Evolutionary conservation across 2,113 vertebrate genomes (phyloP).

Genomic region (Platanista minor): DNA sequence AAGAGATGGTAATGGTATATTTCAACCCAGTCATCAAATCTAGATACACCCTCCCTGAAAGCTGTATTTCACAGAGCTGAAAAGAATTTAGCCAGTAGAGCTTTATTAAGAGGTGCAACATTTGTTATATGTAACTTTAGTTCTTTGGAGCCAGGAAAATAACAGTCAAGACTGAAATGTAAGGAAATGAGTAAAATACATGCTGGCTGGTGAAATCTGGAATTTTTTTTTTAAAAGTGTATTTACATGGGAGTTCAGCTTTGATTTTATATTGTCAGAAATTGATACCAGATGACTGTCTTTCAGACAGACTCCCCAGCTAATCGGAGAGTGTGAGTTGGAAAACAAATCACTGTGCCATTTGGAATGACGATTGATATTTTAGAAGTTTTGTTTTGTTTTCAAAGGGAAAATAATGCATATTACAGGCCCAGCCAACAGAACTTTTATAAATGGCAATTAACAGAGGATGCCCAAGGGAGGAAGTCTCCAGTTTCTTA

Average conservation of each 20-base stretch:
- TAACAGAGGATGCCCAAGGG: conserved; percentile 47
- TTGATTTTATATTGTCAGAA: conserved; percentile 62
- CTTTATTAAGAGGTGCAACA: conserved; percentile 14
- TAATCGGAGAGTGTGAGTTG: conserved; percentile 14
- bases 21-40: background rate
- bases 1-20: background rate
- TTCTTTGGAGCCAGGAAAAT: conserved; percentile 45
- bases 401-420: conserved; percentile 18
- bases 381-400: conserved; percentile 49
- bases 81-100: background rate
- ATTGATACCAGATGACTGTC: conserved; percentile 55
- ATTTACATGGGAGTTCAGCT: conserved; percentile 50
- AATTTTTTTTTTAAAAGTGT: background rate
- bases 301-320: conserved; percentile 15
- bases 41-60: background rate
- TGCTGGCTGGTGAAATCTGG: conserved; percentile 26
- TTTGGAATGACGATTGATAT: conserved; percentile 40
- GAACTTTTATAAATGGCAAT: conserved; percentile 41
- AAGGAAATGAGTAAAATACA: background rate
- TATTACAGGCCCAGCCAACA: background rate
- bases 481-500: conserved; percentile 55
- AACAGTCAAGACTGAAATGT: conserved; percentile 28
- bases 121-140: background rate
- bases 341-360: conserved; percentile 46
- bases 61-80: background rate